Percentiles rank a stretch among this genome's conserved stretches.
phyloP scores from a whole-genome alignment of 1,140 invertebrate genomes.

The Sesamia nonagrioides region DNA sequence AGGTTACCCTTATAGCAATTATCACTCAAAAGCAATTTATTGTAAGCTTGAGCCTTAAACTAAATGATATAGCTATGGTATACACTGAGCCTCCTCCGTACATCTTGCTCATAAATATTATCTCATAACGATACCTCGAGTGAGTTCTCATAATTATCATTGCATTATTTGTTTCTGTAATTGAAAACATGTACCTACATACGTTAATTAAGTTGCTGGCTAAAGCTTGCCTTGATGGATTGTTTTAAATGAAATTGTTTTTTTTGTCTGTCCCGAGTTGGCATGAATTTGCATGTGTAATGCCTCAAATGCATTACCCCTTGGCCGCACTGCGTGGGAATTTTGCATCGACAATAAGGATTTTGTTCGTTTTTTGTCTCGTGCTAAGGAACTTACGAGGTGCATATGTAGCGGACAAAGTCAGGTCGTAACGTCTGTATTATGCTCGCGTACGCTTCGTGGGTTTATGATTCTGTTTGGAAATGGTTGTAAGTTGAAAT shows the following conservation, averaged over 20 bases:
- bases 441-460: constrained; percentile 25
- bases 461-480: constrained; percentile 26
- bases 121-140: constrained; percentile 28
- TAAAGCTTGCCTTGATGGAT: constrained; percentile 77
- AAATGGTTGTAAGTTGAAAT: not conserved
- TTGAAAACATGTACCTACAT: constrained; percentile 73
- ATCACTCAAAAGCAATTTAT: not conserved
- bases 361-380: constrained; percentile 65
- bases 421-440: constrained; percentile 46
- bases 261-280: constrained; percentile 62
- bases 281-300: constrained; percentile 77
- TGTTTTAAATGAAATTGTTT: constrained; percentile 73
- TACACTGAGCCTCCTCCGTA: not conserved
- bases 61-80: not conserved
- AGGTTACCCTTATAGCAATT: not conserved
- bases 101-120: constrained; percentile 34
- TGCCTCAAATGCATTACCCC: constrained; percentile 71
- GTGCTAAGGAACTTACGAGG: constrained; percentile 55
- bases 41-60: not conserved
- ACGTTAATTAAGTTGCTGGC: constrained; percentile 77
- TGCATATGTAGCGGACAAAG: constrained; percentile 37
- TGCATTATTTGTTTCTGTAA: constrained; percentile 78
- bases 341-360: constrained; percentile 62
- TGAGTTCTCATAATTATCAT: constrained; percentile 64
- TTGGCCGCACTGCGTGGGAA: constrained; percentile 66